Percentiles rank a stretch among this genome's conserved stretches.
phyloP scores from a whole-genome alignment of 2,113 vertebrate species.

The Acrocephalus kingi region DNA sequence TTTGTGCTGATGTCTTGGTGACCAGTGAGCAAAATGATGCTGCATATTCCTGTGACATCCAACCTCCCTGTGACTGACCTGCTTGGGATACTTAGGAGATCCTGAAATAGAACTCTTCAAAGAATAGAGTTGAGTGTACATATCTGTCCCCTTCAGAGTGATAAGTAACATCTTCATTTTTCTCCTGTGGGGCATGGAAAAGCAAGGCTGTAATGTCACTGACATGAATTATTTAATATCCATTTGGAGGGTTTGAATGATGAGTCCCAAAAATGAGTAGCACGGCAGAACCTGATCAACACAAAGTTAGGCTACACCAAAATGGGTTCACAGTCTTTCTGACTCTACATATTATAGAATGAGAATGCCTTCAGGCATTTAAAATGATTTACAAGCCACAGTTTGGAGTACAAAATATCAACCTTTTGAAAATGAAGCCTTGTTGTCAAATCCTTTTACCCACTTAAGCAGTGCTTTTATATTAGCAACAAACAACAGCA shows the following conservation, averaged over 20 bases:
- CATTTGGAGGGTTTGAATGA: background rate
- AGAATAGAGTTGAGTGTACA: background rate
- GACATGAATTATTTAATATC: background rate
- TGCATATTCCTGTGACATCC: background rate
- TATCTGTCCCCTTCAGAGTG: background rate
- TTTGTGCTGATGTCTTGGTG: background rate
- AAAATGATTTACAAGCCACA: slow-evolving; percentile 15
- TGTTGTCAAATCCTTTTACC: slow-evolving; percentile 31
- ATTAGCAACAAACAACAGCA: background rate
- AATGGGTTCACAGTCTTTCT: background rate
- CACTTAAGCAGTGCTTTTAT: slow-evolving; percentile 18
- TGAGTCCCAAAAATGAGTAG: background rate
- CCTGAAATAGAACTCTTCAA: background rate
- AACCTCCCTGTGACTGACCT: background rate
- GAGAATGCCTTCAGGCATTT: slow-evolving; percentile 7
- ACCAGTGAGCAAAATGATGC: background rate
- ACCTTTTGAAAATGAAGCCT: slow-evolving; percentile 25
- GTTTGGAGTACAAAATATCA: slow-evolving; percentile 17
- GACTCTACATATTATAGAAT: background rate
- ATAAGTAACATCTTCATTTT: background rate
- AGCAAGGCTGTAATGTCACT: background rate
- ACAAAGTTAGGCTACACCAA: background rate
- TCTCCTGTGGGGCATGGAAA: background rate
- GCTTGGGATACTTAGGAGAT: background rate
- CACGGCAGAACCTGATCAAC: background rate